Evolutionary conservation across 2,797 vertebrate species (phyloP).

Genomic region (Okamejei kenojei): DNA sequence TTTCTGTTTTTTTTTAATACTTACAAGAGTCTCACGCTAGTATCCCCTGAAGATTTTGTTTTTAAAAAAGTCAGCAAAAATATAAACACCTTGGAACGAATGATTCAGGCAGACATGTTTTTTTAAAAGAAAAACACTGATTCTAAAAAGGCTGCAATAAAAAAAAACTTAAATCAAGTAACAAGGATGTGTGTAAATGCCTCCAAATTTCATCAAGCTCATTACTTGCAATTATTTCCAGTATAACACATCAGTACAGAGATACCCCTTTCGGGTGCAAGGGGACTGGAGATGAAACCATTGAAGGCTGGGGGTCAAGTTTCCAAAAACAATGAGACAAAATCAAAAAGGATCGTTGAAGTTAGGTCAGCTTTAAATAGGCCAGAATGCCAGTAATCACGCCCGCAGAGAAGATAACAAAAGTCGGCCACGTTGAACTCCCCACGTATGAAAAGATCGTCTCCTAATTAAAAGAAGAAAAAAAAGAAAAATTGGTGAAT

Average conservation of each 20-base stretch:
- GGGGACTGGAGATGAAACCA: neutral
- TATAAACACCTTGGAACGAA: neutral
- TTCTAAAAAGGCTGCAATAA: neutral
- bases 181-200: neutral
- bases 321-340: neutral
- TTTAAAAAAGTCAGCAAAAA: neutral
- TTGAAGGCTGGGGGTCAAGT: too few species aligned
- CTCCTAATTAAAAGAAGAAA: conserved; percentile 40
- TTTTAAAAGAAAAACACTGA: neutral
- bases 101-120: neutral
- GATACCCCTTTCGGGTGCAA: neutral
- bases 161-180: conserved; percentile 25
- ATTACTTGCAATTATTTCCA: conserved; percentile 14
- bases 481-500: neutral
- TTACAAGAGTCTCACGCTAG: too few species aligned
- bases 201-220: neutral
- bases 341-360: neutral
- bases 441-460: conserved; percentile 53
- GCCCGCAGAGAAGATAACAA: conserved; percentile 53
- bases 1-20: too few species aligned
- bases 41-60: too few species aligned
- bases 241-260: neutral
- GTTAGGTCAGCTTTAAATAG: conserved; percentile 55
- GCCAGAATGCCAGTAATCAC: conserved; percentile 50
- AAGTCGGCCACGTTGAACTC: conserved; percentile 54